These are phyloP conservation scores for Chloromyia formosa DNA, from an alignment of 2,888 invertebrate species.

Conservation along the genomic window DNA sequence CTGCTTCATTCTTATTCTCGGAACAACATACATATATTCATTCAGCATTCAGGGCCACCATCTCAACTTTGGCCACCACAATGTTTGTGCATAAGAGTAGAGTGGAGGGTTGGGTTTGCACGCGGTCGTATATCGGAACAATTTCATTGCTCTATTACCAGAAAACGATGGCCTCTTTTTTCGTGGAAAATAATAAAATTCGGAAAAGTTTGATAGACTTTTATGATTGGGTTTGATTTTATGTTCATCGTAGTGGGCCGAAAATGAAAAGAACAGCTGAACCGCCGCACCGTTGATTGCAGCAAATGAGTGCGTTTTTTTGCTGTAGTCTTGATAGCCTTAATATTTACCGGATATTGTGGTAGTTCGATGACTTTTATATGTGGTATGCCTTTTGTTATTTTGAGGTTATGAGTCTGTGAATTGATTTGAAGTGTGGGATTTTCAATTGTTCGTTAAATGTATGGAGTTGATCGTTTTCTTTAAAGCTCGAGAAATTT, in stretches of 20 bases:
- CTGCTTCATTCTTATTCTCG: constrained; percentile 15
- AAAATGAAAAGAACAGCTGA: neutral
- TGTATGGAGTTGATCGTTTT: too few relatives aligned
- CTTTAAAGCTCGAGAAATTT: too few relatives aligned
- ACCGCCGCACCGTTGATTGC: neutral
- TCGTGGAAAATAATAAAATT: constrained; percentile 28
- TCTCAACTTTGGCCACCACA: neutral
- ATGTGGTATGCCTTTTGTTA: too few relatives aligned
- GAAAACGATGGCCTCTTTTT: constrained; percentile 18
- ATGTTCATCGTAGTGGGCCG: neutral
- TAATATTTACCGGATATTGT: too few relatives aligned
- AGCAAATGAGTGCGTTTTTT: neutral
- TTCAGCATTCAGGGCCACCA: too few relatives aligned
- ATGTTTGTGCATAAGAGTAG: neutral
- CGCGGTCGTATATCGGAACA: neutral
- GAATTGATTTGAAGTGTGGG: too few relatives aligned
- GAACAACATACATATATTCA: constrained; percentile 14
- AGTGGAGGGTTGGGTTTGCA: neutral
- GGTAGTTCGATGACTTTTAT: too few relatives aligned
- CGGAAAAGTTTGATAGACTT: constrained; percentile 38
- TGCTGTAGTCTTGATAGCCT: neutral
- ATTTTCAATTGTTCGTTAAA: too few relatives aligned
- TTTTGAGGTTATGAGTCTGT: too few relatives aligned
- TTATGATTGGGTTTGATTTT: constrained; percentile 41
- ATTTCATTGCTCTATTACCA: constrained; percentile 32